Conservation (phyloP, 2,888 invertebrate species). For the Lissonota sp. region DNA sequence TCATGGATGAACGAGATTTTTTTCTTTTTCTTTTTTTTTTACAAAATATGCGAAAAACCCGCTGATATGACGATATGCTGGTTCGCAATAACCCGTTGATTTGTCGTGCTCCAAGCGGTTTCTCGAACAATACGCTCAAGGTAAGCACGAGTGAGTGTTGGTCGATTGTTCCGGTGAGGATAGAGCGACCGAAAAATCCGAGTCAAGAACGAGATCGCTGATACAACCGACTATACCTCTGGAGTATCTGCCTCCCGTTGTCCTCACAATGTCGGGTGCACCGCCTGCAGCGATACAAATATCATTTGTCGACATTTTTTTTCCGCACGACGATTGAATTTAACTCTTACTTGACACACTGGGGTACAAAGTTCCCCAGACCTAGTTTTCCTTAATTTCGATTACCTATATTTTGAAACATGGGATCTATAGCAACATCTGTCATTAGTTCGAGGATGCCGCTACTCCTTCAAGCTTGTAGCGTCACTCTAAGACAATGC, state of each 20-base stretch:
- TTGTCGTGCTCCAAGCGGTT: slow-evolving; percentile 6
- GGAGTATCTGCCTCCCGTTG: slow-evolving; percentile 89
- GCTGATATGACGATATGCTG: background rate
- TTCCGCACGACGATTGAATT: no score
- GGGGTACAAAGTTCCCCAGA: no score
- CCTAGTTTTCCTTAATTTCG: no score
- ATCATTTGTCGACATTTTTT: background rate
- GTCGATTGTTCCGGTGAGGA: slow-evolving; percentile 88
- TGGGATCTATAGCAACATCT: no score
- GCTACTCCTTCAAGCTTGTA: no score
- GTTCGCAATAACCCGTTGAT: background rate
- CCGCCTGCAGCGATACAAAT: slow-evolving; percentile 87
- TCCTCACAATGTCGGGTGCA: slow-evolving; percentile 90
- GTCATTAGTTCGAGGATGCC: no score
- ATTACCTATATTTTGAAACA: no score
- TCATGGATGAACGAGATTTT: background rate
- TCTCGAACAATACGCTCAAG: slow-evolving; percentile 72
- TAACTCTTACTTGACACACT: no score
- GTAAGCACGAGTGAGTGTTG: slow-evolving; percentile 85
- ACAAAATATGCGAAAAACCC: background rate
- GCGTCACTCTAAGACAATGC: no score
- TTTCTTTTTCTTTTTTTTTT: slow-evolving; percentile 1
- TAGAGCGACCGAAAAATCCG: slow-evolving; percentile 91
- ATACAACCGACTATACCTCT: slow-evolving; percentile 93
- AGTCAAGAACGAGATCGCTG: slow-evolving; percentile 92